Evolutionary conservation across 2,797 vertebrate species (phyloP).

Genomic region (Pachyuromys duprasi): DNA sequence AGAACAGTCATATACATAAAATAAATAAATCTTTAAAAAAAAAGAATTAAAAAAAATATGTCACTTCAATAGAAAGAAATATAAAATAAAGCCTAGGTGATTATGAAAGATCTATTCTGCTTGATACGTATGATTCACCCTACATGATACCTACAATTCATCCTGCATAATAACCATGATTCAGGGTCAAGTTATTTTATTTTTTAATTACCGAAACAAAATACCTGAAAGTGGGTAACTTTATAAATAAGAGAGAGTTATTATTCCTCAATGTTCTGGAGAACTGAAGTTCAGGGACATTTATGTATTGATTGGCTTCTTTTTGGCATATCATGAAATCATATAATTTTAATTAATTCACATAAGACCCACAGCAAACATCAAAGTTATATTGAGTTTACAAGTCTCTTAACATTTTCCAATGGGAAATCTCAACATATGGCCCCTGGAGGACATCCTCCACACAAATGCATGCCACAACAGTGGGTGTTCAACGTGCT

Average conservation of each 20-base stretch:
- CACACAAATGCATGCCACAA: neutral
- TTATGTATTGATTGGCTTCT: neutral
- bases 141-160: neutral
- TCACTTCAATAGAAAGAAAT: neutral
- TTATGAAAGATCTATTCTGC: neutral
- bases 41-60: too few relatives aligned
- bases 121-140: neutral
- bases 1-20: too few relatives aligned
- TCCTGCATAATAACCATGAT: neutral
- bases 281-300: neutral
- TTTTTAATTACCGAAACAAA: neutral
- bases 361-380: neutral
- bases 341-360: neutral
- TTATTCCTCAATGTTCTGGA: neutral
- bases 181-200: neutral
- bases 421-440: neutral
- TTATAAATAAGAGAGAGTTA: neutral
- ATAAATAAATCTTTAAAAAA: too few relatives aligned
- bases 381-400: neutral
- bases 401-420: neutral
- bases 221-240: neutral
- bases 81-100: neutral
- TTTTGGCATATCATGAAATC: neutral
- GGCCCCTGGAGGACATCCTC: neutral
- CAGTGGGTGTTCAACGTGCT: neutral